Base-by-base conservation (phyloP, 64 coral and sea anemone species). In the Acropora yongei region DNA sequence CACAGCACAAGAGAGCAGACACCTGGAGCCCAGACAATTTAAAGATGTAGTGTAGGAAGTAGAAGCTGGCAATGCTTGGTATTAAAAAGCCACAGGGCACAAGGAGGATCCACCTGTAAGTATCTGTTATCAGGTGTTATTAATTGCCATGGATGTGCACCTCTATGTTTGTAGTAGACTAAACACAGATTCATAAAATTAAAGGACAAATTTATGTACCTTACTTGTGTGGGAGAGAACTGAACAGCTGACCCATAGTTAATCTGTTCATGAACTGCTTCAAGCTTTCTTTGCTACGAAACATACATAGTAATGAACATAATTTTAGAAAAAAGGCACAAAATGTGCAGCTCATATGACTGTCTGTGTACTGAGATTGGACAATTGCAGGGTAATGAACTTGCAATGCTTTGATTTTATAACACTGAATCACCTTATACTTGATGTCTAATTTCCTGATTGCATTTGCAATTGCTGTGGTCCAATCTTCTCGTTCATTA, bases 381-480 rank as follows among this genome's bases (percentile, higher is more conserved):
- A 30, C 30, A 30, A 30, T 30, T 30, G 30, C 51, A 55, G 10
- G 10, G 6, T 55, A 55, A 55, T 5, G 51, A 55, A 55, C 5
- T 55, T 10, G 10, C 10, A 7, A 7, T 5, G 51, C 10, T 55
- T 55, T 55, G 67, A 30, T 47, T 57, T 14, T 71, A 2, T 46
- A 40, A 44, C 48, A 39, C 50, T 75, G 12, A 75, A 47, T 73
- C 63, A 98, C 96, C 94, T 94, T 93, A 68, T 91, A 80, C 45
- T 83, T 91, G 57, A 94, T 89, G 88, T 98, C 97, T 66, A 90
- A 49, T 93, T 93, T 84, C 80, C 97, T 90, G 55, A 96, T 91
- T 14, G 92, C 78, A 55, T 93, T 92, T 79, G 97, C 97, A 83
- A 98, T 96, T 47, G 90, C 82, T n/a, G 77, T 88, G 42, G 97